Percentiles rank a stretch among this genome's conserved stretches.
These are phyloP conservation scores for Acromyrmex heyeri DNA, from an alignment of 1,140 invertebrate species.

Conservation along the genomic window DNA sequence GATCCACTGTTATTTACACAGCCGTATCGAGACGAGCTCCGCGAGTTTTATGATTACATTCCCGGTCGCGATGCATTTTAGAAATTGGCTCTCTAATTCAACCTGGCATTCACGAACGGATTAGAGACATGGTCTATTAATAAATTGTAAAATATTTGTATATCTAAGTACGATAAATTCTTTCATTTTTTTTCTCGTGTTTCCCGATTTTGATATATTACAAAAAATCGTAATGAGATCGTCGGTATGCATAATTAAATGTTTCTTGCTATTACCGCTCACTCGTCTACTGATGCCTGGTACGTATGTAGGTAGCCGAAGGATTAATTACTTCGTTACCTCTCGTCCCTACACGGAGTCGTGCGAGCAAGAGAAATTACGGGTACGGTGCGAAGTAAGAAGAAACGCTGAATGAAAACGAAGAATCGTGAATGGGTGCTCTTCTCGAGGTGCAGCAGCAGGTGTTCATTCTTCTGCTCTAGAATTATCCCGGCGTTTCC, in stretches of 20 bases:
- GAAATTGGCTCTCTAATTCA: conserved; percentile 1
- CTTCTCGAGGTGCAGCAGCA: conserved; percentile 32
- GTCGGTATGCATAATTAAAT: not conserved
- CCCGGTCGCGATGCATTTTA: not conserved
- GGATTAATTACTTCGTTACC: conserved; percentile 64
- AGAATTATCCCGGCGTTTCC: conserved; percentile 54
- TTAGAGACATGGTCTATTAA: not conserved
- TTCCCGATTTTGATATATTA: not conserved
- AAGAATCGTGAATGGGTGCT: conserved; percentile 58
- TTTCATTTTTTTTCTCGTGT: not conserved
- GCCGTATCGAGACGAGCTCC: not conserved
- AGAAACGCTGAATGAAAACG: conserved; percentile 68
- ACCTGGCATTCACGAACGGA: not conserved
- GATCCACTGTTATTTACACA: conserved; percentile 19
- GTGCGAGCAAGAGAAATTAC: not conserved
- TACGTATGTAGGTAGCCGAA: conserved; percentile 13
- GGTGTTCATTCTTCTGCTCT: conserved; percentile 52
- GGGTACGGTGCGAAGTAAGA: conserved; percentile 19
- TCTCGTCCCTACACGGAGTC: not conserved
- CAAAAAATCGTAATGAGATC: not conserved
- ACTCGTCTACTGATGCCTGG: not conserved
- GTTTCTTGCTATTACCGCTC: conserved; percentile 7
- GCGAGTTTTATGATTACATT: not conserved
- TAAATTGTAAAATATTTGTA: not conserved
- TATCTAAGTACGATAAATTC: no score